phyloP scores from a whole-genome alignment of 2,888 invertebrate genomes.

The Elegia similella region DNA sequence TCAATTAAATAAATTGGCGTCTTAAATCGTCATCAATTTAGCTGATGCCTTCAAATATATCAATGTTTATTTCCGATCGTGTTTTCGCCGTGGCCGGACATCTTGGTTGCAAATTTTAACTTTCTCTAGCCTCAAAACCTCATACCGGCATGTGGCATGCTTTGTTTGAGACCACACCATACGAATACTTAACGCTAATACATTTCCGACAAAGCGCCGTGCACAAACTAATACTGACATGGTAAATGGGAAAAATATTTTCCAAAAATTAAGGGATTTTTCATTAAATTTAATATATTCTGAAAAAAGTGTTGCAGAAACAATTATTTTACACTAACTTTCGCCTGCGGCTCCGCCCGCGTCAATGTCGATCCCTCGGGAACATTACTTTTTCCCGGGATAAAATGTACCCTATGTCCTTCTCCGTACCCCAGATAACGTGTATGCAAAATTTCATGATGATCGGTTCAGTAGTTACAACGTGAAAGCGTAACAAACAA shows the following conservation, averaged over 20 bases:
- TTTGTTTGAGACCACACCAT: slow-evolving; percentile 63
- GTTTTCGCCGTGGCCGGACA: slow-evolving; percentile 51
- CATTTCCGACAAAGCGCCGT: slow-evolving; percentile 25
- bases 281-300: too few species aligned
- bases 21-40: slow-evolving; percentile 11
- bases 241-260: neutral
- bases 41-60: slow-evolving; percentile 25
- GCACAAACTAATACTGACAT: neutral
- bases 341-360: too few species aligned
- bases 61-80: slow-evolving; percentile 39
- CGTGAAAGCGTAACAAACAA: too few species aligned
- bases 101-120: slow-evolving; percentile 68
- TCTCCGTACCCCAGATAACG: too few species aligned
- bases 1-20: neutral
- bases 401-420: too few species aligned
- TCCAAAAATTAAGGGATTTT: too few species aligned
- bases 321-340: too few species aligned
- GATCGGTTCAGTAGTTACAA: too few species aligned
- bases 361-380: too few species aligned
- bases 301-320: too few species aligned
- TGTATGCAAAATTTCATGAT: too few species aligned
- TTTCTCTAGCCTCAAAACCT: slow-evolving; percentile 81
- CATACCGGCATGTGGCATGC: slow-evolving; percentile 59
- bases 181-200: slow-evolving; percentile 41
- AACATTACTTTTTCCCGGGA: too few species aligned